Conservation (phyloP, 2,797 vertebrate genomes). For the Galagoides demidoff region DNA sequence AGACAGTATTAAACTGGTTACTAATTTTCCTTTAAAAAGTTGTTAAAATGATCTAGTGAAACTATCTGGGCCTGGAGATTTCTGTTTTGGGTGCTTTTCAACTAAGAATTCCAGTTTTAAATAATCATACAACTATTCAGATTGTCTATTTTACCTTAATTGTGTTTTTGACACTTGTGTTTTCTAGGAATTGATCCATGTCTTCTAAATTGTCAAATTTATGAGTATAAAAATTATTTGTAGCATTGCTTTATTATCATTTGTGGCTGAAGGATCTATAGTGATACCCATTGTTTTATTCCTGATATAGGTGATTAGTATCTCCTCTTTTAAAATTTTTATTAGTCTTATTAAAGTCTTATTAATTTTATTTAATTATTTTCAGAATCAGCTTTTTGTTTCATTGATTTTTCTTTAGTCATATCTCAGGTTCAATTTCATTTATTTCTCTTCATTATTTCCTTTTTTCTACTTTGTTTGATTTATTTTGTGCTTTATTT, state of each 20-base stretch:
- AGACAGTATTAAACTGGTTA: not conserved
- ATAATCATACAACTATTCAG: not conserved
- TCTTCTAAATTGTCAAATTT: not conserved
- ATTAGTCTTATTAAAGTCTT: not conserved
- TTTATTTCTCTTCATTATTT: not conserved
- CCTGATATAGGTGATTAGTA: not conserved
- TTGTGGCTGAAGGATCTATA: not conserved
- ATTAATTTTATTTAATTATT: not conserved
- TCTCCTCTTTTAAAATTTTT: not conserved
- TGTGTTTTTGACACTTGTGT: not conserved
- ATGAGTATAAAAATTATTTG: not conserved
- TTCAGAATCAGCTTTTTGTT: not conserved
- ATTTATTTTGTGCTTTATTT: not conserved
- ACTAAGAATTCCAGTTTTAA: not conserved
- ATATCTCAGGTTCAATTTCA: not conserved
- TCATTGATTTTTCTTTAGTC: not conserved
- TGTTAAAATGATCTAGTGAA: not conserved
- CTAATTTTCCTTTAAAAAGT: not conserved
- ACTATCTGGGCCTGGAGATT: not conserved
- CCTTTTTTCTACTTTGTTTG: not conserved
- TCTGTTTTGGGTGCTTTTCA: not conserved
- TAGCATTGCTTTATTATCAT: not conserved
- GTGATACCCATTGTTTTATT: not conserved
- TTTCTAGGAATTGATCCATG: not conserved
- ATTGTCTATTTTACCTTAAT: not conserved